Conservation (phyloP, 2,888 invertebrate species). For the Podabrus alpinus region DNA sequence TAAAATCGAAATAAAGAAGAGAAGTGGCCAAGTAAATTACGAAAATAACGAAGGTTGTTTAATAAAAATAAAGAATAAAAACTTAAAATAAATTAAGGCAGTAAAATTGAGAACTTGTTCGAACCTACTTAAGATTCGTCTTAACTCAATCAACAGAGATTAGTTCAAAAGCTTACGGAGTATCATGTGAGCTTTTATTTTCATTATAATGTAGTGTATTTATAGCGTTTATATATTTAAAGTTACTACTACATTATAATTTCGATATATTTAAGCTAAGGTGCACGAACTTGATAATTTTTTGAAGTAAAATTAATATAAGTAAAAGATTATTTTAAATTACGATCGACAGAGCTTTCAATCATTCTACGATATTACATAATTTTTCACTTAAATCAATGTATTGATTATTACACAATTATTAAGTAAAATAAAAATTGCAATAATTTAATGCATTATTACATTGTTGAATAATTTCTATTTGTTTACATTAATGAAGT, state of each 20-base stretch:
- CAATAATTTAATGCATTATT: not conserved
- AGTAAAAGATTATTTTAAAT: not conserved
- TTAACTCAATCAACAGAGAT: slow-evolving; percentile 1
- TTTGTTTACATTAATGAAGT: not conserved
- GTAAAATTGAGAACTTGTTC: not conserved
- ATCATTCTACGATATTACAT: not conserved
- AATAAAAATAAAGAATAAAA: not conserved
- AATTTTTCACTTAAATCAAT: not conserved
- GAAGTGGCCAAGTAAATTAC: not conserved
- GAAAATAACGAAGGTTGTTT: not conserved
- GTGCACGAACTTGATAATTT: slow-evolving; percentile 3
- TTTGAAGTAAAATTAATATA: not conserved
- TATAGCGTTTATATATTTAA: slow-evolving; percentile 19
- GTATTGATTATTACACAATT: not conserved
- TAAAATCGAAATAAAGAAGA: not conserved
- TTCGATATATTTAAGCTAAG: slow-evolving; percentile 19
- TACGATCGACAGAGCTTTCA: too few relatives aligned
- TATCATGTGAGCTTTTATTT: not conserved
- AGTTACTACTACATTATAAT: slow-evolving; percentile 11
- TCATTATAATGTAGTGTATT: not conserved
- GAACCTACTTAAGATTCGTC: not conserved
- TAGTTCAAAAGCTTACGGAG: not conserved
- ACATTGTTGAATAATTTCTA: not conserved
- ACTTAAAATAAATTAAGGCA: not conserved
- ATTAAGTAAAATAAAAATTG: not conserved